Conservation (phyloP, 1,140 invertebrate species). For the Berghia stephanieae region DNA sequence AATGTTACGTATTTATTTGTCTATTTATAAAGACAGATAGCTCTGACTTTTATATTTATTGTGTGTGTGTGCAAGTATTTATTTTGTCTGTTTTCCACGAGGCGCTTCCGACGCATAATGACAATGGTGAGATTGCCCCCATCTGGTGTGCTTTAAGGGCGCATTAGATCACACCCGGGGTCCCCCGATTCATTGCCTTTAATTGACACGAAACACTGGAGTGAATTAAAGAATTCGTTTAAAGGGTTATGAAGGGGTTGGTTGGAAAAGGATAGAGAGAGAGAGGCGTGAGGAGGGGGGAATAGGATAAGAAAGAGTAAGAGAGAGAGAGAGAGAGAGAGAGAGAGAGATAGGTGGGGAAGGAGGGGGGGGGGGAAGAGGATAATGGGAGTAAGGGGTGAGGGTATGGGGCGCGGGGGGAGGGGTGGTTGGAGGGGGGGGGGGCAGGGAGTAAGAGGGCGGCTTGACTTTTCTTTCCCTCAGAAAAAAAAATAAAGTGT, state of each 20-base stretch:
- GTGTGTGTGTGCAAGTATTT: too few species aligned
- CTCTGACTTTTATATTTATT: too few species aligned
- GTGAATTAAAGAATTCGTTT: neutral
- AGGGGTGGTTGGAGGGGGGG: neutral
- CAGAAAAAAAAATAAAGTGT: too few species aligned
- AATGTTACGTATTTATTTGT: too few species aligned
- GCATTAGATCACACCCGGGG: too few species aligned
- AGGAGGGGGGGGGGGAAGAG: neutral
- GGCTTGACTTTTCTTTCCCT: too few species aligned
- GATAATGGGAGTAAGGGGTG: neutral
- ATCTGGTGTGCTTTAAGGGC: too few species aligned
- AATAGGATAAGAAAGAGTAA: neutral
- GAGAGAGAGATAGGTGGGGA: neutral
- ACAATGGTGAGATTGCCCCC: too few species aligned
- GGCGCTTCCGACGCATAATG: too few species aligned
- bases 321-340: neutral
- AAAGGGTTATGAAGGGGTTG: neutral
- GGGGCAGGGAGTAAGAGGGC: too few species aligned
- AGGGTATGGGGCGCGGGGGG: neutral
- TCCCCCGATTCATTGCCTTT: neutral
- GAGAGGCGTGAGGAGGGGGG: neutral
- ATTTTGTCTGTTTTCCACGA: too few species aligned
- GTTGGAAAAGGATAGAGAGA: neutral
- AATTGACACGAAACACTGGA: neutral
- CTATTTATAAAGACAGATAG: too few species aligned